Evolutionary conservation across 2,888 invertebrate species (phyloP).

Genomic region (Hecatera dysodea): DNA sequence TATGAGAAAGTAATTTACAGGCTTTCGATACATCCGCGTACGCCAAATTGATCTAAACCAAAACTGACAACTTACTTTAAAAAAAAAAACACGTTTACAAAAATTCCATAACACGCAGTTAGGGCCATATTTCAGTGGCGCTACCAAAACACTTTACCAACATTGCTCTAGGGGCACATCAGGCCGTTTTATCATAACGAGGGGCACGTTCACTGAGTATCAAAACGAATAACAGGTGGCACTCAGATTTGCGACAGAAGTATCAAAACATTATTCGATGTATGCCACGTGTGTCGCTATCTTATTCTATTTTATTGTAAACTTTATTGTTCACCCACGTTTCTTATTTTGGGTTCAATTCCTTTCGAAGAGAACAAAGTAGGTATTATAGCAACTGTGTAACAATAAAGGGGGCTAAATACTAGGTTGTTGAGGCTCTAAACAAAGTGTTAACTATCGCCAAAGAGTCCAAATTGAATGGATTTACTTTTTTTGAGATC

Average conservation of each 20-base stretch:
- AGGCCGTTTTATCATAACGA: slow-evolving; percentile 46
- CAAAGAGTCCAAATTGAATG: too few relatives aligned
- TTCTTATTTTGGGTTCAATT: background rate
- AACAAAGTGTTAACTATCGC: too few relatives aligned
- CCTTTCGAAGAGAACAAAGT: background rate
- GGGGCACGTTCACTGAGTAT: slow-evolving; percentile 33
- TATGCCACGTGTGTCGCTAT: slow-evolving; percentile 1
- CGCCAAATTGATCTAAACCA: background rate
- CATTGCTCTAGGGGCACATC: slow-evolving; percentile 45
- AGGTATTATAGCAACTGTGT: too few relatives aligned
- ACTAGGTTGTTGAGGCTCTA: too few relatives aligned
- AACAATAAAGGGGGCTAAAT: too few relatives aligned
- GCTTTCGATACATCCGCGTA: background rate
- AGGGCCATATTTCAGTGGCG: slow-evolving; percentile 24
- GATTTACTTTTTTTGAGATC: too few relatives aligned
- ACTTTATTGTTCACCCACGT: background rate
- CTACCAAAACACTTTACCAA: slow-evolving; percentile 45
- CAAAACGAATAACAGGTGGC: slow-evolving; percentile 51
- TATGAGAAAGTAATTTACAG: background rate
- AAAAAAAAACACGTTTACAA: slow-evolving; percentile 6
- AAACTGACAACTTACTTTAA: background rate
- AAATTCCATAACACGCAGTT: slow-evolving; percentile 12
- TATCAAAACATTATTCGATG: slow-evolving; percentile 25
- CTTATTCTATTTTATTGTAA: background rate
- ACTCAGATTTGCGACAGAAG: slow-evolving; percentile 20